A percentile compares a stretch with the other conserved stretches of the same genome.
phyloP scores from a whole-genome alignment of 2,113 vertebrate genomes.

The Rhinolophus sinicus region DNA sequence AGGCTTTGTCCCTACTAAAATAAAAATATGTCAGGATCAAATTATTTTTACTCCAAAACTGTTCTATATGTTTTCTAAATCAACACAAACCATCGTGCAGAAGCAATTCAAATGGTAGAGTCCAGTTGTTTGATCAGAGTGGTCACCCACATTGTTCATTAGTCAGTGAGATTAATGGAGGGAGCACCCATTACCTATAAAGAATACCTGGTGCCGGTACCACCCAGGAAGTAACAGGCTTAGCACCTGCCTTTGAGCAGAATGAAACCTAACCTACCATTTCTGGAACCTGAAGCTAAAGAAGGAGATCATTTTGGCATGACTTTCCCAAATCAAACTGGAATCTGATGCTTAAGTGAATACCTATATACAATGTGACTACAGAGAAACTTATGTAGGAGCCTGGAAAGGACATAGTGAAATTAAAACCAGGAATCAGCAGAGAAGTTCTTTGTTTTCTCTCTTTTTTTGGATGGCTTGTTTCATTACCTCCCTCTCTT shows the following conservation, averaged over 20 bases:
- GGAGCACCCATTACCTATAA: neutral
- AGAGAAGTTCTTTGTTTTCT: neutral
- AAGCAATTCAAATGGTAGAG: neutral
- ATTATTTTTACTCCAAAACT: conserved; percentile 36
- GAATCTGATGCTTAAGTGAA: conserved; percentile 18
- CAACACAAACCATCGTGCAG: neutral
- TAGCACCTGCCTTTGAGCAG: neutral
- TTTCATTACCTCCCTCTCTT: neutral
- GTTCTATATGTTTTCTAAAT: conserved; percentile 9
- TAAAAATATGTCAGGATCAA: conserved; percentile 4
- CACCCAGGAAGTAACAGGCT: neutral
- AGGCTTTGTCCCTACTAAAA: conserved; percentile 55
- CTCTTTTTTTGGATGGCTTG: neutral
- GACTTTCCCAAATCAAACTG: conserved; percentile 42
- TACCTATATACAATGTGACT: neutral
- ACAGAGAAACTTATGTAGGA: neutral
- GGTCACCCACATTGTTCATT: neutral
- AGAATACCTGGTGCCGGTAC: neutral
- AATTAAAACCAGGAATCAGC: neutral
- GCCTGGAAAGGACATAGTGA: neutral
- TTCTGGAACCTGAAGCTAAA: conserved; percentile 3
- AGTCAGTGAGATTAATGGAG: neutral
- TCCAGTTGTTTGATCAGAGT: neutral
- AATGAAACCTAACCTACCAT: neutral
- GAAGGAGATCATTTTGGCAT: neutral